Percentiles rank a stretch among this genome's conserved stretches.
These are phyloP conservation scores for Lepidochitona cinerea DNA, from an alignment of 2,888 invertebrate species.

Conservation along the genomic window DNA sequence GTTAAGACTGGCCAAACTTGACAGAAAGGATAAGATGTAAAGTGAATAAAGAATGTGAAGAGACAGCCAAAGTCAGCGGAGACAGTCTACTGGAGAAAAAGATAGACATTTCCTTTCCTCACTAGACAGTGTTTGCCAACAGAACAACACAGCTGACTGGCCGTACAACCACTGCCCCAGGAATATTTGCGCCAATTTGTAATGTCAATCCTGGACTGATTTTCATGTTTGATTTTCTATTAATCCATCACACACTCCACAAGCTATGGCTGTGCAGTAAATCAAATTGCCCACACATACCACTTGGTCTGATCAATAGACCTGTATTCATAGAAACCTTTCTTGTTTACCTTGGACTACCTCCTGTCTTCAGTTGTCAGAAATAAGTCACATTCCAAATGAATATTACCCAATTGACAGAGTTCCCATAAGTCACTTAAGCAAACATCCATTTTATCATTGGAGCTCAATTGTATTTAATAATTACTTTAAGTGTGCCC, in stretches of 20 bases:
- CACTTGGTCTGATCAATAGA: not conserved
- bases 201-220: slow-evolving; percentile 3
- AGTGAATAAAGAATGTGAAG: not conserved
- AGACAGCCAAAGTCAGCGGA: not conserved
- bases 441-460: too few relatives aligned
- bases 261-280: not conserved
- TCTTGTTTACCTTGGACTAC: not conserved
- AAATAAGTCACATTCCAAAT: not conserved
- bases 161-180: not conserved
- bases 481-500: too few relatives aligned
- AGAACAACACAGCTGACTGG: not conserved
- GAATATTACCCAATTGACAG: not conserved
- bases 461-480: too few relatives aligned
- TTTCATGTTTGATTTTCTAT: slow-evolving; percentile 9
- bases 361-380: not conserved
- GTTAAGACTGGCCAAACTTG: too few relatives aligned
- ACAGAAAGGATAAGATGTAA: too few relatives aligned
- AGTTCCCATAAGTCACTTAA: not conserved
- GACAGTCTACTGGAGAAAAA: not conserved
- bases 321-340: not conserved
- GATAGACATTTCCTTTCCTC: not conserved
- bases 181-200: slow-evolving; percentile 2
- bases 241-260: slow-evolving; percentile 9
- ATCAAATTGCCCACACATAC: not conserved
- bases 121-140: not conserved